These are phyloP conservation scores for roundworm (Caenorhabditis elegans) DNA, from an alignment of 1,140 invertebrate species.

Conservation along the genomic window WBcel235 BX284604.4:10184001-10184500, in stretches of 20 bases:
- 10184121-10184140: slow-evolving; percentile 49
- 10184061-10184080: slow-evolving; percentile 36
- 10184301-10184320: no score
- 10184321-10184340: no score
- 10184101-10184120: slow-evolving; percentile 32
- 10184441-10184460: slow-evolving; percentile 36
- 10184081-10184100: slow-evolving; percentile 31
- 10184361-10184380: background rate
- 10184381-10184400: slow-evolving; percentile 49
- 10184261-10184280: no score
- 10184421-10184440: background rate
- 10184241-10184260: no score
- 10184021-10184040: background rate
- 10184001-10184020: slow-evolving; percentile 33
- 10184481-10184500: slow-evolving; percentile 52
- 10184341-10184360: no score
- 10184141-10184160: slow-evolving; percentile 64
- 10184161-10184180: slow-evolving; percentile 54
- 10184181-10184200: slow-evolving; percentile 32
- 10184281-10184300: no score
- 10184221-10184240: no score
- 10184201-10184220: background rate
- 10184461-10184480: slow-evolving; percentile 51
- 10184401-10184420: slow-evolving; percentile 36
- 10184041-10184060: background rate